Conservation (phyloP, 2,113 vertebrate genomes). For the Barbus barbus region DNA sequence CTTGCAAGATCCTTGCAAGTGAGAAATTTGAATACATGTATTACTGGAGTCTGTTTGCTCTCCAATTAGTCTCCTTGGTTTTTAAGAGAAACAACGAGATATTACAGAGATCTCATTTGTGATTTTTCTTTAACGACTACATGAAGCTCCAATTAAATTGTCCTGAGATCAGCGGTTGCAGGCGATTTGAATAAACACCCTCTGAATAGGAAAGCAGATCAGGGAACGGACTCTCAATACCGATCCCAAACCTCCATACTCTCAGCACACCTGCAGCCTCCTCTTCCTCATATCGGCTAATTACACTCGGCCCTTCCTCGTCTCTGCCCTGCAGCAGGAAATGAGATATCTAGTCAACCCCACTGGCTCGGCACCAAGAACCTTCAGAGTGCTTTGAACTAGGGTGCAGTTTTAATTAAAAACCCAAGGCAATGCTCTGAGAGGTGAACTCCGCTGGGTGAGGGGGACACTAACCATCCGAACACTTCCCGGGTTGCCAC, state of each 20-base stretch:
- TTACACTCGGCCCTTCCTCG: constrained; percentile 23
- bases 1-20: neutral
- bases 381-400: constrained; percentile 40
- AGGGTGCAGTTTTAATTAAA: constrained; percentile 49
- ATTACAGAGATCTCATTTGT: constrained; percentile 6
- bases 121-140: neutral
- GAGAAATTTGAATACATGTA: no score
- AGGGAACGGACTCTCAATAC: neutral
- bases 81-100: neutral
- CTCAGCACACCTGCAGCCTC: constrained; percentile 26
- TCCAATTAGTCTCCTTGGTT: neutral
- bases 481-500: constrained; percentile 40
- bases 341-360: constrained; percentile 45
- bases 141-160: neutral
- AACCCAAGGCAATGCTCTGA: constrained; percentile 31
- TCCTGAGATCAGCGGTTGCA: neutral
- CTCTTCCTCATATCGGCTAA: constrained; percentile 20
- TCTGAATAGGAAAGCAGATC: neutral
- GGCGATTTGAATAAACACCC: constrained; percentile 14
- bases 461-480: constrained; percentile 32
- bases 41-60: neutral
- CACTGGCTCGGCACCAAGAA: constrained; percentile 21
- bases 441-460: constrained; percentile 14
- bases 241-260: constrained; percentile 15
- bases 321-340: constrained; percentile 24